A percentile compares a stretch with the other conserved stretches of the same genome.
phyloP scores from a whole-genome alignment of 2,113 vertebrate species.

The Gambusia holbrooki region DNA sequence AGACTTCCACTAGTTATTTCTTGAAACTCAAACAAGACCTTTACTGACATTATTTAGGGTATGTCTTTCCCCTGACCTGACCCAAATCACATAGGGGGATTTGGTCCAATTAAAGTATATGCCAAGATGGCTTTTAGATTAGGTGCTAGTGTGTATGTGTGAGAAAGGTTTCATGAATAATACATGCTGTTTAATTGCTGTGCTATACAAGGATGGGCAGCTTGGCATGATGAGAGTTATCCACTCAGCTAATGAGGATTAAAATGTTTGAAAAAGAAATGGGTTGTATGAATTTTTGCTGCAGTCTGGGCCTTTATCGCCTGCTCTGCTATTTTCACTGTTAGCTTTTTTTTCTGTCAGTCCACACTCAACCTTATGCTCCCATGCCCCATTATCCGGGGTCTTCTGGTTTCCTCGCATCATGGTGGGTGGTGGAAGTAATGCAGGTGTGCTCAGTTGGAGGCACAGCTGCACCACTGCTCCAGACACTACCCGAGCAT shows the following conservation, averaged over 20 bases:
- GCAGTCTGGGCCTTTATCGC: conserved; percentile 19
- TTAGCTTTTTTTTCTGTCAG: conserved; percentile 45
- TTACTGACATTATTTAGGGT: conserved; percentile 5
- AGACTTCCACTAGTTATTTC: conserved; percentile 9
- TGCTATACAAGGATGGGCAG: conserved; percentile 59
- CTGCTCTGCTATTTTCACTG: conserved; percentile 33
- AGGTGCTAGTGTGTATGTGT: conserved; percentile 56
- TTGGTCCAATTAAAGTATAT: conserved; percentile 70
- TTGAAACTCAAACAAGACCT: conserved; percentile 5
- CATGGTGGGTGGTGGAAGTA: conserved; percentile 70
- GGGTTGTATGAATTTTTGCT: conserved; percentile 42
- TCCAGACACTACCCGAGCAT: conserved; percentile 66
- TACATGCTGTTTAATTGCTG: conserved; percentile 74
- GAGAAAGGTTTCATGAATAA: conserved; percentile 74
- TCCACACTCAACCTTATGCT: conserved; percentile 52
- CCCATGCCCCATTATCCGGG: conserved; percentile 49
- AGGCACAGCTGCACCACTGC: conserved; percentile 75
- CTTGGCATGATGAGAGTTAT: conserved; percentile 63
- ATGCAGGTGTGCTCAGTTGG: conserved; percentile 78
- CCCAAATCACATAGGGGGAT: conserved; percentile 52
- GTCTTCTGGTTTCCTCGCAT: conserved; percentile 44
- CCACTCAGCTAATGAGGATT: conserved; percentile 68
- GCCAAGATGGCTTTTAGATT: conserved; percentile 69
- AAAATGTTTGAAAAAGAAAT: conserved; percentile 58
- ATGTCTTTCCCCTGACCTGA: conserved; percentile 29